Conservation (phyloP, 2,888 invertebrate species). For the Apeira syringaria region DNA sequence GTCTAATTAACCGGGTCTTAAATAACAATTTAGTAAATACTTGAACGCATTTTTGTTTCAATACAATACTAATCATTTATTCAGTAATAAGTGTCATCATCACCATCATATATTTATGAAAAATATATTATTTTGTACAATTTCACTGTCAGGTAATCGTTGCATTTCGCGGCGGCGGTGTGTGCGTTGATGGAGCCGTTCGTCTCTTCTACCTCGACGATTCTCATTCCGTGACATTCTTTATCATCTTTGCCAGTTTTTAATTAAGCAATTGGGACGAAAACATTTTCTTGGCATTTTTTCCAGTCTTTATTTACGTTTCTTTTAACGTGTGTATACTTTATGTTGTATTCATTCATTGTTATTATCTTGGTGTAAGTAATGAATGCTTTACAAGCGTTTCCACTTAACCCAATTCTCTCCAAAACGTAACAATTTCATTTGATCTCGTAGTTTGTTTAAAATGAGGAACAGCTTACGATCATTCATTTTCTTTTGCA, state of each 20-base stretch:
- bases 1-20: too few species aligned
- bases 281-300: slow-evolving; percentile 1
- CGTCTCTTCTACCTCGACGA: too few species aligned
- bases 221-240: too few species aligned
- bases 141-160: too few species aligned
- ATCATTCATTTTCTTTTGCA: slow-evolving; percentile 2
- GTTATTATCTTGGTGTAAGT: neutral
- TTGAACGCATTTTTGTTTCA: too few species aligned
- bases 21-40: too few species aligned
- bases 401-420: slow-evolving; percentile 11
- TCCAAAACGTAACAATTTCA: slow-evolving; percentile 4
- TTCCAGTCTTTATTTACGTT: slow-evolving; percentile 1
- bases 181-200: too few species aligned
- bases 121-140: too few species aligned
- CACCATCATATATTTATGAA: too few species aligned
- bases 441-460: neutral
- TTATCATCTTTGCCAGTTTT: neutral
- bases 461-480: slow-evolving; percentile 11
- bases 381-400: slow-evolving; percentile 9
- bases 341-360: slow-evolving; percentile 11
- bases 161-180: too few species aligned
- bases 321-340: neutral
- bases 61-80: too few species aligned
- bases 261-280: neutral
- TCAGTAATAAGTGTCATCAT: too few species aligned